Percentiles rank a stretch among this genome's conserved stretches.
Conservation (phyloP, 2,888 invertebrate species). For the Coecobrya sp. region DNA sequence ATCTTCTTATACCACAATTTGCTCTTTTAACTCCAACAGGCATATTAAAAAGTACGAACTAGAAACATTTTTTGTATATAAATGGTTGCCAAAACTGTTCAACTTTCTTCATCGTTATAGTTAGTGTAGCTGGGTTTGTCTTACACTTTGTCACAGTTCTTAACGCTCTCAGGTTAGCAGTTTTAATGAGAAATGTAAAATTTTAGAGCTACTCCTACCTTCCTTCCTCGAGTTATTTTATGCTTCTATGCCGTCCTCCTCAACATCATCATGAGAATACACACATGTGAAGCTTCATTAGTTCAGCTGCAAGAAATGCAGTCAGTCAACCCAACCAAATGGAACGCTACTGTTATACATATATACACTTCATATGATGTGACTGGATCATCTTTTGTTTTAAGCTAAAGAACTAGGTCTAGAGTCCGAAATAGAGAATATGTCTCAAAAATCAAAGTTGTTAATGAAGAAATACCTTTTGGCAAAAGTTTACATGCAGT, state of each 20-base stretch:
- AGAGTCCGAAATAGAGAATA: neutral
- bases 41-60: constrained; percentile 37
- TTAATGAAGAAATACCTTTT: constrained; percentile 28
- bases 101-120: constrained; percentile 68
- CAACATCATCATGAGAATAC: constrained; percentile 22
- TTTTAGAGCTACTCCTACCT: constrained; percentile 55
- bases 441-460: constrained; percentile 5
- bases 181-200: constrained; percentile 65
- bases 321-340: neutral
- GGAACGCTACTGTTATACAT: too few species aligned
- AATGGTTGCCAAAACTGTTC: constrained; percentile 66
- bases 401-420: neutral
- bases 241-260: neutral
- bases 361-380: too few species aligned
- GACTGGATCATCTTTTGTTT: neutral
- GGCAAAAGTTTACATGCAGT: constrained; percentile 28
- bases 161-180: constrained; percentile 28
- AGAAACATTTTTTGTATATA: constrained; percentile 42
- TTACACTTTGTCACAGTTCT: constrained; percentile 61
- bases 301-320: constrained; percentile 10
- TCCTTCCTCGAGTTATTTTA: constrained; percentile 11
- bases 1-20: neutral
- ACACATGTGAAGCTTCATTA: constrained; percentile 73
- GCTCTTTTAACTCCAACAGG: neutral
- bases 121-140: constrained; percentile 70